Evolutionary conservation across 2,797 vertebrate genomes (phyloP).

Genomic region (Muscicapa striata): DNA sequence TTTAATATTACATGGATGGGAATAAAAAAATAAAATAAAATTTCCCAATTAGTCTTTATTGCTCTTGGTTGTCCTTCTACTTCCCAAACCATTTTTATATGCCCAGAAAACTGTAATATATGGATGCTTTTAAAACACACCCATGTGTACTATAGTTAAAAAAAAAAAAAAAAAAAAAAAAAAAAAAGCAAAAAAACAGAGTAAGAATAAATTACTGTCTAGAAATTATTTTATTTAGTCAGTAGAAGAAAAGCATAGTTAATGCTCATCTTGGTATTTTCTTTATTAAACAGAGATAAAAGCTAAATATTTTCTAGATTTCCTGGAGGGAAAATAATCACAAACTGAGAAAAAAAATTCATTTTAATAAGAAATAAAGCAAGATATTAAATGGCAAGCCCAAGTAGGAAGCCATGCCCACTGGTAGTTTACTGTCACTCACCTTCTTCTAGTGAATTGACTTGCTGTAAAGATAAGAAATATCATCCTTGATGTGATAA

Average conservation of each 20-base stretch:
- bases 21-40: not conserved
- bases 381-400: slow-evolving; percentile 81
- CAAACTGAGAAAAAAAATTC: slow-evolving; percentile 33
- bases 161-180: too few relatives aligned
- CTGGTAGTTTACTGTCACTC: slow-evolving; percentile 80
- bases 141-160: not conserved
- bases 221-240: not conserved
- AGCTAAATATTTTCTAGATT: not conserved
- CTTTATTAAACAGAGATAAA: slow-evolving; percentile 42
- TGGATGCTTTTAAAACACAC: rapidly evolving
- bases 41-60: not conserved
- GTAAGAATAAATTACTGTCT: not conserved
- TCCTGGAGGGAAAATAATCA: slow-evolving; percentile 5
- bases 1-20: not conserved
- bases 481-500: slow-evolving; percentile 82
- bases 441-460: slow-evolving; percentile 84
- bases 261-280: not conserved
- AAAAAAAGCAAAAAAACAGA: not conserved
- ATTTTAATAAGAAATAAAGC: slow-evolving; percentile 64
- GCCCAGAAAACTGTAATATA: not conserved
- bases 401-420: slow-evolving; percentile 79
- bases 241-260: not conserved
- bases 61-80: not conserved
- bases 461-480: slow-evolving; percentile 87
- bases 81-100: not conserved